Conservation (phyloP, 1,140 invertebrate species). For the Daktulosphaira vitifoliae region DNA sequence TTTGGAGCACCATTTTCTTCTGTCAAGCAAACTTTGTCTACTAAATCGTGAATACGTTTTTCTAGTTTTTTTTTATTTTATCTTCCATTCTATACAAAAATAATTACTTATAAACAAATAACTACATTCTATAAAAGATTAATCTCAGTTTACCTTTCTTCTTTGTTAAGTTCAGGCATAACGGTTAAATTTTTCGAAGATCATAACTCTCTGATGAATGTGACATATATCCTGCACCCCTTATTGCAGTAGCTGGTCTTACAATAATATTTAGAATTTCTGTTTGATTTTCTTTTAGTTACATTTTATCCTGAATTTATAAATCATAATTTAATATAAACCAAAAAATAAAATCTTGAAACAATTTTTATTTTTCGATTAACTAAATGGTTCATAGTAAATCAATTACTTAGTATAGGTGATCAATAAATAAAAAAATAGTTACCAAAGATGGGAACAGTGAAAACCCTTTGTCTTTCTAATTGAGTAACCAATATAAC, state of each 20-base stretch:
- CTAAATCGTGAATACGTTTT: constrained; percentile 68
- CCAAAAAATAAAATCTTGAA: too few species aligned
- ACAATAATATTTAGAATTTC: too few species aligned
- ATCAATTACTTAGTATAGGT: too few species aligned
- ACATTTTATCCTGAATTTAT: too few species aligned
- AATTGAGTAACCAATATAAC: too few species aligned
- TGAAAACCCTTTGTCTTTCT: too few species aligned
- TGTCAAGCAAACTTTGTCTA: constrained; percentile 68
- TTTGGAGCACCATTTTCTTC: constrained; percentile 54
- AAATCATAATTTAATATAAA: too few species aligned
- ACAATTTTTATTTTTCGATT: too few species aligned
- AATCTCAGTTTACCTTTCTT: constrained; percentile 57
- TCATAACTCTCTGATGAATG: constrained; percentile 54
- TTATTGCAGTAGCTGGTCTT: constrained; percentile 92
- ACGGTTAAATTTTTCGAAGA: constrained; percentile 50
- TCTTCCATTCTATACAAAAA: constrained; percentile 60
- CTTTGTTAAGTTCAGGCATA: constrained; percentile 41
- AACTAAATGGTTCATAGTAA: too few species aligned
- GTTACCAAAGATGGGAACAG: too few species aligned
- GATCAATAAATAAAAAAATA: too few species aligned
- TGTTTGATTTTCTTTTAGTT: too few species aligned
- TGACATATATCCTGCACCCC: constrained; percentile 87
- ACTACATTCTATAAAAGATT: not conserved
- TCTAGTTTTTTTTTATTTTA: constrained; percentile 75
- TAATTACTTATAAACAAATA: not conserved